phyloP scores from a whole-genome alignment of 2,888 invertebrate genomes.

The Tupiocoris notatus region DNA sequence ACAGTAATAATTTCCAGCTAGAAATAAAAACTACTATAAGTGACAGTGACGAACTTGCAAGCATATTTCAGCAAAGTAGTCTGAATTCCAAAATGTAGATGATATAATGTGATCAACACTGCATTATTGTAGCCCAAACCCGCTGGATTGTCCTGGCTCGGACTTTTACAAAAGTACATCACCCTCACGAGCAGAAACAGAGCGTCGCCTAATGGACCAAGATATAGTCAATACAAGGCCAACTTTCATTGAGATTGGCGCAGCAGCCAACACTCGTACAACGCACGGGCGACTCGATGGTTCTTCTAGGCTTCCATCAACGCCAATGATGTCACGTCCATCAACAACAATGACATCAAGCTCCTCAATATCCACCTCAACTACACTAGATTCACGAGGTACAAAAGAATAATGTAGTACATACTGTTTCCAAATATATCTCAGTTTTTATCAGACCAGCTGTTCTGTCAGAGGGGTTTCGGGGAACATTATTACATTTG shows the following conservation, averaged over 20 bases:
- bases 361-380: not conserved
- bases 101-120: no score
- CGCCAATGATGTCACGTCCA: not conserved
- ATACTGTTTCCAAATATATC: no score
- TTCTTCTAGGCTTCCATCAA: not conserved
- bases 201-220: constrained; percentile 22
- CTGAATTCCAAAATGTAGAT: not conserved
- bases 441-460: no score
- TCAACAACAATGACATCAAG: constrained; percentile 12
- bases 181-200: constrained; percentile 37
- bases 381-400: constrained; percentile 19
- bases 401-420: no score
- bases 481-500: no score
- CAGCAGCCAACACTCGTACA: constrained; percentile 3
- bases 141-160: constrained; percentile 56
- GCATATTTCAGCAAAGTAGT: not conserved
- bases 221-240: constrained; percentile 30
- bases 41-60: no score
- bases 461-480: no score
- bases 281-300: not conserved
- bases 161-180: constrained; percentile 48
- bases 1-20: no score
- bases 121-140: constrained; percentile 59
- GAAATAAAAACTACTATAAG: no score
- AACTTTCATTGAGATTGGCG: constrained; percentile 13